Evolutionary conservation across 2,888 invertebrate species (phyloP).

Genomic region (Stenotaenia linearis): DNA sequence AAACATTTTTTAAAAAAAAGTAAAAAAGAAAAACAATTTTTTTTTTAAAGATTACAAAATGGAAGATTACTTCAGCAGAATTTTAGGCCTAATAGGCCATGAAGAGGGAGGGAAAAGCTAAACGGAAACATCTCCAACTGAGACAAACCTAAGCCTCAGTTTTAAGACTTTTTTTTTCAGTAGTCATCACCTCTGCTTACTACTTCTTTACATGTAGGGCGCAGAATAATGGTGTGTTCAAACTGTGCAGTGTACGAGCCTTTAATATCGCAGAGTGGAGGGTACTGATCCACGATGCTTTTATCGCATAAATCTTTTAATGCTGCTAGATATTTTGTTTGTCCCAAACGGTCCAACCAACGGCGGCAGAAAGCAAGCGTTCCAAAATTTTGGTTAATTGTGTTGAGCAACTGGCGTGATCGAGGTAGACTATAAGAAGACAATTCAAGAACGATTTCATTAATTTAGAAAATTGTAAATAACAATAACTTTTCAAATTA

Average conservation of each 20-base stretch:
- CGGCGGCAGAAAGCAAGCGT: slow-evolving; percentile 98
- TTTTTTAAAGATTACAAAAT: neutral
- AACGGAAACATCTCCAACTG: neutral
- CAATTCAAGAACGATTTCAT: slow-evolving; percentile 38
- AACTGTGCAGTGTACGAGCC: slow-evolving; percentile 99
- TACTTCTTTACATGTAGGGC: slow-evolving; percentile 98
- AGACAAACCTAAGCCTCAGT: neutral
- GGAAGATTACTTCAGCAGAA: too few relatives aligned
- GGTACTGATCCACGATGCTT: slow-evolving; percentile 95
- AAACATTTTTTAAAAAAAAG: neutral
- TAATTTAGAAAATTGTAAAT: neutral
- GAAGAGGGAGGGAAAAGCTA: neutral
- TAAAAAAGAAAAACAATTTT: neutral
- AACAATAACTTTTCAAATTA: slow-evolving; percentile 43
- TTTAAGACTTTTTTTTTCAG: slow-evolving; percentile 51
- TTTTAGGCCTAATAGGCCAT: neutral
- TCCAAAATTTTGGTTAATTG: slow-evolving; percentile 94
- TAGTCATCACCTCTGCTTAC: slow-evolving; percentile 96
- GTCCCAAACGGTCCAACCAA: slow-evolving; percentile 95
- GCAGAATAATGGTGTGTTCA: slow-evolving; percentile 93
- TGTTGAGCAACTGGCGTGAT: slow-evolving; percentile 82
- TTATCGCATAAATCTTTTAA: slow-evolving; percentile 97
- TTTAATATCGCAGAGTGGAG: slow-evolving; percentile 92
- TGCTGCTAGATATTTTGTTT: slow-evolving; percentile 96
- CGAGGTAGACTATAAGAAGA: slow-evolving; percentile 64